phyloP scores from a whole-genome alignment of 2,797 vertebrate genomes.

The Chelmon rostratus region DNA sequence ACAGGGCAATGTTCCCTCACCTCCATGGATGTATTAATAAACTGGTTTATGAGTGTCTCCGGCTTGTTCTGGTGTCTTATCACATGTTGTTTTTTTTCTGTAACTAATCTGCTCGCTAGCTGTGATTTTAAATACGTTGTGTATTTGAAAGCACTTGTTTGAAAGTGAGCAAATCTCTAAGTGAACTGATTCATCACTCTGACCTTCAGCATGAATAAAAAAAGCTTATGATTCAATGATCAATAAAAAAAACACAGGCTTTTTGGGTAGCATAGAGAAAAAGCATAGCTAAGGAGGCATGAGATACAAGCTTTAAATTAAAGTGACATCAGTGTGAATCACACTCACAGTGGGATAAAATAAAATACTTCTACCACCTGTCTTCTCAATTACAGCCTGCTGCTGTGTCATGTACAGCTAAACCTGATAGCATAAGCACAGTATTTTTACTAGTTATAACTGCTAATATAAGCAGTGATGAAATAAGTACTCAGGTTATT shows the following conservation, averaged over 20 bases:
- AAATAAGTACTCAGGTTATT: neutral
- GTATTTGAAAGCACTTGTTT: neutral
- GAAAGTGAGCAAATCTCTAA: conserved; percentile 25
- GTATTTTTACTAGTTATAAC: conserved; percentile 6
- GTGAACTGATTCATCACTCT: conserved; percentile 61
- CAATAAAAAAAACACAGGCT: conserved; percentile 41
- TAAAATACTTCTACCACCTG: conserved; percentile 47
- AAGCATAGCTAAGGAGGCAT: conserved; percentile 26
- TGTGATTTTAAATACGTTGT: conserved; percentile 38
- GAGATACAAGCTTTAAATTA: conserved; percentile 46
- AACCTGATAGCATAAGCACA: conserved; percentile 12
- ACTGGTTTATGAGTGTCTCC: conserved; percentile 19
- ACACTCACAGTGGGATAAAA: conserved; percentile 39
- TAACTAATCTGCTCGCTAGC: conserved; percentile 24
- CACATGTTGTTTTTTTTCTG: conserved; percentile 28
- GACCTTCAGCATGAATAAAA: conserved; percentile 67
- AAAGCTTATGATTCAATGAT: conserved; percentile 57
- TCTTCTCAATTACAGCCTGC: conserved; percentile 25
- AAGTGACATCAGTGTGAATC: conserved; percentile 49
- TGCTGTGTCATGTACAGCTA: conserved; percentile 16
- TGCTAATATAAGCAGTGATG: neutral
- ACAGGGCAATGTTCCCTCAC: conserved; percentile 2
- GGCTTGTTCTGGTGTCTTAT: conserved; percentile 15
- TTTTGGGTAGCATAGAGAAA: conserved; percentile 32
- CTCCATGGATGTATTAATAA: neutral